Base-by-base conservation (phyloP, 2,888 invertebrate genomes). In the Nymphalis polychloros region DNA sequence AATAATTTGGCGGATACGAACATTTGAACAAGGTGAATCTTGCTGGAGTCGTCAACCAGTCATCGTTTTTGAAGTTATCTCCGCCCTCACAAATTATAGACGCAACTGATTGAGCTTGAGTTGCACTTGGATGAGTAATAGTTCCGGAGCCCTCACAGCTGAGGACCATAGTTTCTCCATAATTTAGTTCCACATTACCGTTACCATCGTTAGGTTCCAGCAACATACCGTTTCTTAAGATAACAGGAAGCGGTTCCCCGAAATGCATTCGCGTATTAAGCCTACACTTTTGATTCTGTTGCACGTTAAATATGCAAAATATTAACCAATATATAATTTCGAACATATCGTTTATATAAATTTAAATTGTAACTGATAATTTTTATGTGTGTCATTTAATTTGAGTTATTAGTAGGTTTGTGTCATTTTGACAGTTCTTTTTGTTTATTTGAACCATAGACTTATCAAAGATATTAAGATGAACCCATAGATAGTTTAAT, bases 241-340 rank as follows among this genome's bases (percentile, higher is more conserved):
- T 82, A 0, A 90, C 74, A 0, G 92, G 92, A 1, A 87, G 78
- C 0, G 90, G 90, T 75, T 91, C 81, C 0, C 80, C 75, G 20
- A 92, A 92, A 72, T 92, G 80, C 10, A 74, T 69, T 23, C 90
- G 77, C 1, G 84, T 77, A 55, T 90, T 86, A 0, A 92, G 72
- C 23, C 71, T 75, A 65, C 92, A 92, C 75, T 79, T 79, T 46
- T 79, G 81, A 0, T 79, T 78, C 6, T 73, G 72, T 8, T 82
- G 85, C 6, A 84, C 64, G 64, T 85, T 86, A 0, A 90, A 75
- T 8, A 81, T 81, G 66, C 87, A 88, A 4, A 91, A 70, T n/a
- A 90, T 80, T 48, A 91, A 68, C 63, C 87, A 67, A 5, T 83
- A 78, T 16, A 81, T 61, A 67, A 80, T 77, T 5, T 84, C 75